phyloP scores from a whole-genome alignment of 1,140 invertebrate species.

The Calliphora vicina region DNA sequence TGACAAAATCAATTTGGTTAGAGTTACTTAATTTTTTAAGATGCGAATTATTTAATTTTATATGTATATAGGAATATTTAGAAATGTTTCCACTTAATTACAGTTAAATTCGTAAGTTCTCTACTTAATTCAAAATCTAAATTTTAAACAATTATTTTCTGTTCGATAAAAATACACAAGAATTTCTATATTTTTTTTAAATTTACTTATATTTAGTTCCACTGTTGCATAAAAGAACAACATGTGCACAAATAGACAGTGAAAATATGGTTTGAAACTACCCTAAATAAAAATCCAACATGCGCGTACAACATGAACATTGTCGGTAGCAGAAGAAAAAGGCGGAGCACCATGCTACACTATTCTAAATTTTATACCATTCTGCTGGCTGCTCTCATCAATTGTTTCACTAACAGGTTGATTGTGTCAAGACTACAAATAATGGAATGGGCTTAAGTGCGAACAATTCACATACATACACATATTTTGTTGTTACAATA shows the following conservation, averaged over 20 bases:
- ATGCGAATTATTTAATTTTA: no score
- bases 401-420: slow-evolving; percentile 30
- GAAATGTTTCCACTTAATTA: no score
- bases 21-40: no score
- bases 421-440: slow-evolving; percentile 31
- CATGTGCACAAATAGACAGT: slow-evolving; percentile 31
- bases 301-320: slow-evolving; percentile 14
- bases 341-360: slow-evolving; percentile 28
- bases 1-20: no score
- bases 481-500: not conserved
- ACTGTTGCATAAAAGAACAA: slow-evolving; percentile 30
- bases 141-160: no score
- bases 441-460: not conserved
- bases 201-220: not conserved
- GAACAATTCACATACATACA: not conserved
- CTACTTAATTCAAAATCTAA: no score
- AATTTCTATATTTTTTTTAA: no score
- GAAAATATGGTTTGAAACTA: slow-evolving; percentile 31
- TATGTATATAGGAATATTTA: no score
- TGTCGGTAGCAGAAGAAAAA: not conserved
- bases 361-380: not conserved
- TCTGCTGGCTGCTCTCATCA: slow-evolving; percentile 13
- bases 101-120: no score
- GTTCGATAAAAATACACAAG: no score
- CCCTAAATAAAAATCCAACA: slow-evolving; percentile 30